Conservation (phyloP, 2,797 vertebrate genomes). For the Discoglossus pictus region DNA sequence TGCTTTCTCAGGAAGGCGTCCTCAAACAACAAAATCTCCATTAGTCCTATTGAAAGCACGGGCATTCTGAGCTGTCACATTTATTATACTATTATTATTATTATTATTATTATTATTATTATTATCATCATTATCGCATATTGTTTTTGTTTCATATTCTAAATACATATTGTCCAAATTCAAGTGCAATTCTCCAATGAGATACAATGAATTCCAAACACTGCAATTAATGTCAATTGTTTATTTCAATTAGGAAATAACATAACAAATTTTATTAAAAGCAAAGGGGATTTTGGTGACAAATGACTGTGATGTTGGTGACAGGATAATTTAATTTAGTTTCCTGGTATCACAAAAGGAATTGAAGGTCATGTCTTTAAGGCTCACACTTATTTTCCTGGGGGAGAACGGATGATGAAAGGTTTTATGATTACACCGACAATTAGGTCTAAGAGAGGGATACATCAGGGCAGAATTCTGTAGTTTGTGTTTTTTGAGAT, state of each 20-base stretch:
- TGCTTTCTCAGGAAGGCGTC: too few relatives aligned
- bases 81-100: too few relatives aligned
- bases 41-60: too few relatives aligned
- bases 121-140: too few relatives aligned
- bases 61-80: too few relatives aligned
- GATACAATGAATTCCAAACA: background rate
- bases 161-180: too few relatives aligned
- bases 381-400: conserved; percentile 53
- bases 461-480: conserved; percentile 38
- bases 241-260: conserved; percentile 28
- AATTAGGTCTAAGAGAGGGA: conserved; percentile 44
- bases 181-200: too few relatives aligned
- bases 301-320: conserved; percentile 42
- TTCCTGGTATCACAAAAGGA: conserved; percentile 47
- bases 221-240: conserved; percentile 12
- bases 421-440: conserved; percentile 51
- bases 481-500: conserved; percentile 1
- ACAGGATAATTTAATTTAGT: conserved; percentile 49
- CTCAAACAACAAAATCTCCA: too few relatives aligned
- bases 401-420: conserved; percentile 57
- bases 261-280: conserved; percentile 27
- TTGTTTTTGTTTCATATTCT: too few relatives aligned
- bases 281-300: conserved; percentile 41
- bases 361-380: conserved; percentile 60
- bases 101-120: too few relatives aligned